These are phyloP conservation scores for Corythornis leucogaster DNA, from an alignment of 2,797 vertebrate genomes.

Conservation along the genomic window DNA sequence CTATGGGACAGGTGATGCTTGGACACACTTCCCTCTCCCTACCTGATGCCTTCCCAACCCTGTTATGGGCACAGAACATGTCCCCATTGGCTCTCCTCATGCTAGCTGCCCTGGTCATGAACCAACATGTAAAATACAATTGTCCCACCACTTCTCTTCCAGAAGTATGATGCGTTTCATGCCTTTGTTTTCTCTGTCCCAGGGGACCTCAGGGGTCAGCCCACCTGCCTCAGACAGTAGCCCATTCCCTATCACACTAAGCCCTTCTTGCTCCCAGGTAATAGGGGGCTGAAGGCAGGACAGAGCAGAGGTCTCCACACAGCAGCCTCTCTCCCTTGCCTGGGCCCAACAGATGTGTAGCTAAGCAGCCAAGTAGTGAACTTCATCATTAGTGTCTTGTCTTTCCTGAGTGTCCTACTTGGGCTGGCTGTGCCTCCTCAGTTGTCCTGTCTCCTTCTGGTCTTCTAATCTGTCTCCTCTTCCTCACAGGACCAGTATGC, in stretches of 20 bases:
- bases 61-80: not conserved
- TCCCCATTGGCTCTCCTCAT: not conserved
- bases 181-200: not conserved
- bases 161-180: not conserved
- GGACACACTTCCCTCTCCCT: not conserved
- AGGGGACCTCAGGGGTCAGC: not conserved
- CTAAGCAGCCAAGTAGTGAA: not conserved
- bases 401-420: not conserved
- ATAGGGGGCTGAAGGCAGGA: not conserved
- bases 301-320: not conserved
- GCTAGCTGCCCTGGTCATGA: not conserved
- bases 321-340: not conserved
- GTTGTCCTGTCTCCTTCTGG: not conserved
- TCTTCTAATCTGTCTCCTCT: not conserved
- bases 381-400: not conserved
- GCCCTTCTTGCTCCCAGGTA: not conserved
- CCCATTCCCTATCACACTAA: not conserved
- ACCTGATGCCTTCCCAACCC: not conserved
- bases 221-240: not conserved
- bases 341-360: not conserved
- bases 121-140: not conserved
- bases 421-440: not conserved
- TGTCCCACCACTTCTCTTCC: not conserved
- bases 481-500: slow-evolving; percentile 79
- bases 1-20: slow-evolving; percentile 81